Base-by-base conservation (phyloP, 2,797 vertebrate species). In the Borostomias antarcticus region DNA sequence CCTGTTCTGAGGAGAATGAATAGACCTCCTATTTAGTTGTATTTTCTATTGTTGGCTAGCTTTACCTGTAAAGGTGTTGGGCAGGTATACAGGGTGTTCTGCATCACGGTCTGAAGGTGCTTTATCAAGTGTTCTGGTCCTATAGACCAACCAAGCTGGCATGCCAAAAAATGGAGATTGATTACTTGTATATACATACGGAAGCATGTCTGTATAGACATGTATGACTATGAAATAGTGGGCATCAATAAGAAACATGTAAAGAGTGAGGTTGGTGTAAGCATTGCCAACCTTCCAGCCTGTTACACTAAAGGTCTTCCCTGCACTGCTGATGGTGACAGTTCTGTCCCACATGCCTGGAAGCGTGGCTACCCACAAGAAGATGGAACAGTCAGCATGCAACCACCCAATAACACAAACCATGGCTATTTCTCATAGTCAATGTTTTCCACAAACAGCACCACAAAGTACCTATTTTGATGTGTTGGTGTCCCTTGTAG, bases 281-380 rank as follows among this genome's bases (percentile, higher is more conserved):
- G n/a, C 2, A 43, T 29, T 5, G 59, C 45, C 89, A 78, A 98
- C 97, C 94, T 98, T 98, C 96, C 97, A 98, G 52, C 96, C 97
- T 15, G 96, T 98, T 33, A 98, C 95, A 67, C 94, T 96, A 54
- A 96, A 99, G 0, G 95, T 95, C 85, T 98, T 99, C 54, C 96
- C 96, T 47, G 95, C 96, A 70, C 97, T 98, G 90, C 96, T 86
- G 62, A 99, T 87, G 0, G 95, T 98, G 74, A 98, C 60, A 6
- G 96, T 98, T 91, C 97, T 92, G 19, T 98, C 96, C 97, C 96
- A 99, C 96, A 99, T 99, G 47, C 96, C 96, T 66, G 97, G 96
- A 63, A 99, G 88, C 0, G 90, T 95, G 72, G 95, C 96, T 98
- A 66, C 62, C 79, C 0, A 80, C 25, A 76, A 75, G 58, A 45